Evolutionary conservation across 2,888 invertebrate species (phyloP), one percentile per base, ranked within the genome.

Genomic region (Catonia carolina): DNA sequence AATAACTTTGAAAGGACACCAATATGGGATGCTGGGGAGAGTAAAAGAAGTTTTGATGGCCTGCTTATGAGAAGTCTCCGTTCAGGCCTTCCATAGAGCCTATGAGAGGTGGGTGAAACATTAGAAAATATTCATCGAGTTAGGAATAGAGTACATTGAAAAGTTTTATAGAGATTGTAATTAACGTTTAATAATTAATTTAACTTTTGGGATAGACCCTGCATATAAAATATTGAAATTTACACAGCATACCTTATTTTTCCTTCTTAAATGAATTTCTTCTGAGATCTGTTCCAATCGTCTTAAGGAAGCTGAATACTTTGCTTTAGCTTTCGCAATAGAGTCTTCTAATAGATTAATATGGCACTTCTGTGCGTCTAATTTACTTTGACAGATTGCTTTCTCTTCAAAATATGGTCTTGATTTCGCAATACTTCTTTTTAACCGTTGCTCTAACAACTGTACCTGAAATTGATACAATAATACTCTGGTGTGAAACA

Each of bases 331-430:
- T 67, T 81, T 81, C 14, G 82, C 78, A 48, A 96, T 88, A 52
- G 86, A 84, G 55, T 81, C 79, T 67, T 93, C 90, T 12, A 96
- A 75, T 63, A 83, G 82, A 66, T 88, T 86, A 15, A 94, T 89
- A 67, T 89, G 83, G 63, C 81, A 82, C 70, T 92, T 93, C 70
- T 93, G 91, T 2, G 88, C 85, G 67, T 86, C 85, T 55, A 94
- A 72, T 70, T 91, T 89, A 67, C 87, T 85, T 70, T 94, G 88
- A 65, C 92, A 89, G 12, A 88, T 78, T 68, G 85, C 82, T 74
- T 91, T 93, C 71, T 92, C 86, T 62, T 95, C 94, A 69, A 95
- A 95, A 72, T 95, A 96, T 0, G 89, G 82, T 57, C 91, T 82
- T 1, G 95, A 89, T 72, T 92, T 94, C 35, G 83, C 78, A 52